Evolutionary conservation across 2,888 invertebrate genomes (phyloP).

Genomic region (Mystacides longicornis): DNA sequence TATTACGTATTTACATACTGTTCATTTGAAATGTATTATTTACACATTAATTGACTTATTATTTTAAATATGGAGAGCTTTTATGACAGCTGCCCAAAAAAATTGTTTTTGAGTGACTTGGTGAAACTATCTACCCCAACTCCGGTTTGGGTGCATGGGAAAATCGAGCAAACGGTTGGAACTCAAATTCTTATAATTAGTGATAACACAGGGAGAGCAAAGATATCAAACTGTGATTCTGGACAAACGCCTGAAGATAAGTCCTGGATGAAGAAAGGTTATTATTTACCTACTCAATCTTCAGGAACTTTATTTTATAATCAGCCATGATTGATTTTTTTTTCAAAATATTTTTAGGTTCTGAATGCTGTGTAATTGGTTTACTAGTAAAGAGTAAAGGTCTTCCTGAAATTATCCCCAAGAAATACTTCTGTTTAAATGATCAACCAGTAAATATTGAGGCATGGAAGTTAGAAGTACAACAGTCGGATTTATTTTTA

Average conservation of each 20-base stretch:
- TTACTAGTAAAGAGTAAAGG: constrained; percentile 39
- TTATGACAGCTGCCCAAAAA: constrained; percentile 14
- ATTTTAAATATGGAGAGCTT: constrained; percentile 10
- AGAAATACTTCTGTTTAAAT: constrained; percentile 39
- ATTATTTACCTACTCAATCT: neutral
- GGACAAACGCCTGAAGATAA: constrained; percentile 40
- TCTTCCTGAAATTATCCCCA: constrained; percentile 40
- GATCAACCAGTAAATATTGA: constrained; percentile 36
- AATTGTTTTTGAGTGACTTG: constrained; percentile 15
- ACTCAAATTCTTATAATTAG: constrained; percentile 42
- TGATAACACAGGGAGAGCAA: constrained; percentile 38
- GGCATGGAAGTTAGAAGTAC: constrained; percentile 41
- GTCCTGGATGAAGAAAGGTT: constrained; percentile 39
- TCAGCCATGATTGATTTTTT: neutral
- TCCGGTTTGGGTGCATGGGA: constrained; percentile 44
- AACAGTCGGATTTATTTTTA: constrained; percentile 36
- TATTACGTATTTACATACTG: no score
- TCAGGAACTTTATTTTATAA: neutral
- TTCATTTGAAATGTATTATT: no score
- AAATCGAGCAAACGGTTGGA: constrained; percentile 42
- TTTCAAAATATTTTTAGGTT: constrained; percentile 31
- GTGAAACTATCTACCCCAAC: constrained; percentile 6
- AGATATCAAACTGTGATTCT: constrained; percentile 41
- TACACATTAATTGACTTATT: no score
- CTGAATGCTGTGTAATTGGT: constrained; percentile 44